Evolutionary conservation across 2,113 vertebrate genomes (phyloP).

Genomic region (Corythornis vintsioides): DNA sequence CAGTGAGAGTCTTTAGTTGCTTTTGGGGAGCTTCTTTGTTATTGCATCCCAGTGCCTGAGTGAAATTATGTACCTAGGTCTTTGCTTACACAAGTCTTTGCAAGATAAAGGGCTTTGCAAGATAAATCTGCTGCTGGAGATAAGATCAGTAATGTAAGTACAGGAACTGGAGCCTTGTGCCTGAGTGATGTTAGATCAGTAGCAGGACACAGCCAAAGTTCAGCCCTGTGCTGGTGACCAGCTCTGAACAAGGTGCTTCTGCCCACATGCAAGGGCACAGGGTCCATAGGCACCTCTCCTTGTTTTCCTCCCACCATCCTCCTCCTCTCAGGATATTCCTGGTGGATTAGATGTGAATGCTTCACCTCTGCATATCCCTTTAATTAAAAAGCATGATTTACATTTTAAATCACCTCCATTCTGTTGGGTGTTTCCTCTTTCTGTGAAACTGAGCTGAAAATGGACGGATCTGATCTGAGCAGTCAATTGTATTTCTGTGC

Average conservation of each 20-base stretch:
- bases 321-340: not conserved
- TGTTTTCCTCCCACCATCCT: not conserved
- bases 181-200: rapidly evolving
- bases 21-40: not conserved
- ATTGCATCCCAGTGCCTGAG: rapidly evolving
- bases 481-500: not conserved
- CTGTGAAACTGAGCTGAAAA: not conserved
- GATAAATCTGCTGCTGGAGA: not conserved
- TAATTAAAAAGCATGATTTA: not conserved
- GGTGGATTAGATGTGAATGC: rapidly evolving
- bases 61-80: not conserved
- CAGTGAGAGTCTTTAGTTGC: not conserved
- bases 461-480: not conserved
- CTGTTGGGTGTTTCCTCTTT: rapidly evolving
- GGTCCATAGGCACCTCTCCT: no score
- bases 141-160: not conserved
- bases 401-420: not conserved
- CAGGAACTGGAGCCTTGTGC: not conserved
- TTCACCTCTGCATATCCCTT: not conserved
- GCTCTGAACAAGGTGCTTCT: not conserved
- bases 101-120: not conserved
- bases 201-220: not conserved
- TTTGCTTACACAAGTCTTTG: not conserved
- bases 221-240: not conserved
- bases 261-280: rapidly evolving